These are phyloP conservation scores for Picus viridis DNA, from an alignment of 2,797 vertebrate species.

Conservation along the genomic window DNA sequence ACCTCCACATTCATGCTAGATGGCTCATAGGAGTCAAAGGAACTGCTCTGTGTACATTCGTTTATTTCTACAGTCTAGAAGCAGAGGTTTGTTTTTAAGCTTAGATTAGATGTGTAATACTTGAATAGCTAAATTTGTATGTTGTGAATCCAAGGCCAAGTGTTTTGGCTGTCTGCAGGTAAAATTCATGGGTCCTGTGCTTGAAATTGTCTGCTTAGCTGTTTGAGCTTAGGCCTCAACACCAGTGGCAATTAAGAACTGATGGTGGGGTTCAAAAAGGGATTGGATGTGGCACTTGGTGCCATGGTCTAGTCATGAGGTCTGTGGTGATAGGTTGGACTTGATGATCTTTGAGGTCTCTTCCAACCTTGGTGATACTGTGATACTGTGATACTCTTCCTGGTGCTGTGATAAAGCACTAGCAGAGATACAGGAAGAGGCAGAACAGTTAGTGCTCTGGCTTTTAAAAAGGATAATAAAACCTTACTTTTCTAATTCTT, in stretches of 20 bases:
- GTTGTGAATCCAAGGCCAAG: not conserved
- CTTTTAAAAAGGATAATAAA: conserved; percentile 46
- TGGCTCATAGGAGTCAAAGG: not conserved
- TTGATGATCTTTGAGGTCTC: too few relatives aligned
- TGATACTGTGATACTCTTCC: not conserved
- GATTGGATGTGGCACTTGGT: too few relatives aligned
- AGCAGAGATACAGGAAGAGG: not conserved
- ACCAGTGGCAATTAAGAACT: not conserved
- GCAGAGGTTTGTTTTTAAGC: not conserved
- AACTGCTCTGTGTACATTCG: not conserved
- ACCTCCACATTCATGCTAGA: not conserved
- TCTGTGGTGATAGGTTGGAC: too few relatives aligned
- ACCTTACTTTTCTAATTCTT: conserved; percentile 25
- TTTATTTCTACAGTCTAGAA: not conserved
- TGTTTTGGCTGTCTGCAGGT: not conserved
- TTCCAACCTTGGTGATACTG: too few relatives aligned
- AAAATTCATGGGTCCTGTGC: not conserved
- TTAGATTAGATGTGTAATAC: not conserved
- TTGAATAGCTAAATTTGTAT: not conserved
- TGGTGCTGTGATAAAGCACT: not conserved
- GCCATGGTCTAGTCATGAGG: too few relatives aligned
- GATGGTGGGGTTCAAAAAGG: too few relatives aligned
- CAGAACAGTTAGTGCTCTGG: not conserved
- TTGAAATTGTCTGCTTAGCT: not conserved
- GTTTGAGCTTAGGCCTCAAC: not conserved